phyloP scores from a whole-genome alignment of 1,140 invertebrate genomes.

The Drosophila elegans region DNA sequence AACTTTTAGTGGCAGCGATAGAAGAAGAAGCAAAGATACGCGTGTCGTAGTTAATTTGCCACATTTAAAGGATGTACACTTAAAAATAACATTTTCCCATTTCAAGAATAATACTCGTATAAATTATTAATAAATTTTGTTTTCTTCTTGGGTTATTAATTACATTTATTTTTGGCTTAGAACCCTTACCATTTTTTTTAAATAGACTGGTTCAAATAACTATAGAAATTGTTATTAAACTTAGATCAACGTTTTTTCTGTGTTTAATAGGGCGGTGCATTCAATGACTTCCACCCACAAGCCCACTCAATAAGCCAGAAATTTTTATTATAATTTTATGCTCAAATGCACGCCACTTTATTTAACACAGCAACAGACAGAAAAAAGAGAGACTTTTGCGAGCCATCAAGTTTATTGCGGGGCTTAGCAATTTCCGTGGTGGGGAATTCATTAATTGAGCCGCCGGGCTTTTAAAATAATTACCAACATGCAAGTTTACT shows the following conservation, averaged over 20 bases:
- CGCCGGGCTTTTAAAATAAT: constrained; percentile 73
- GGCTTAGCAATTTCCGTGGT: constrained; percentile 30
- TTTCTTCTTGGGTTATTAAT: too few species aligned
- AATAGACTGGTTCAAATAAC: too few species aligned
- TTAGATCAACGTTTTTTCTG: background rate
- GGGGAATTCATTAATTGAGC: constrained; percentile 64
- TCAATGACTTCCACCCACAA: constrained; percentile 7
- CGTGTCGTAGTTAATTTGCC: constrained; percentile 56
- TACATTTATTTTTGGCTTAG: too few species aligned
- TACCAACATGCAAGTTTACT: constrained; percentile 42
- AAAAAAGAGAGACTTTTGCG: constrained; percentile 37
- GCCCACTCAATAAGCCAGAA: constrained; percentile 50
- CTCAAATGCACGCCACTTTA: constrained; percentile 64
- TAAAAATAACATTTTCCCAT: too few species aligned
- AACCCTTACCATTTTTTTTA: too few species aligned
- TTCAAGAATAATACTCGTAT: too few species aligned
- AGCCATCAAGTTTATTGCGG: constrained; percentile 52
- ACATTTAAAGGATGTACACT: constrained; percentile 39
- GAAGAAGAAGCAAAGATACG: constrained; percentile 28
- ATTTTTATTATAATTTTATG: constrained; percentile 81
- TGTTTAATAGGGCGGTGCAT: background rate
- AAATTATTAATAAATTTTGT: too few species aligned
- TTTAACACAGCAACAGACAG: constrained; percentile 23
- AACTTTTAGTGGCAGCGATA: constrained; percentile 50
- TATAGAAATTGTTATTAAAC: too few species aligned